Evolutionary conservation across 2,113 vertebrate genomes (phyloP).

Genomic region (Pyxicephalus adspersus): DNA sequence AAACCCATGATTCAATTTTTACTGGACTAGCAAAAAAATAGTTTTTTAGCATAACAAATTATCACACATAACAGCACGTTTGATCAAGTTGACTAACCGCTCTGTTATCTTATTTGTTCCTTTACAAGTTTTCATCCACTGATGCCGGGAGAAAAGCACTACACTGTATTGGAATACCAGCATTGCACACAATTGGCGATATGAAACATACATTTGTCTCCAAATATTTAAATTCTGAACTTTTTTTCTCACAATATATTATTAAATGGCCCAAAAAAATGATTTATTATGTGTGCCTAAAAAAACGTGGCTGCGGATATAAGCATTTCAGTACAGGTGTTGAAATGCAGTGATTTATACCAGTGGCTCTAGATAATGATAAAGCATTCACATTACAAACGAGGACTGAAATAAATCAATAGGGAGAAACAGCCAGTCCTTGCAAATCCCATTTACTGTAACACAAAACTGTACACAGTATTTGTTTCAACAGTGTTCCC

Average conservation of each 20-base stretch:
- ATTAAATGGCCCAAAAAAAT: constrained; percentile 1
- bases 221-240: neutral
- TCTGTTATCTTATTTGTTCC: too few relatives aligned
- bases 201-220: neutral
- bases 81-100: too few relatives aligned
- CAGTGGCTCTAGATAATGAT: neutral
- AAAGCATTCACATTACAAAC: constrained; percentile 7
- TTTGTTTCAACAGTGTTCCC: neutral
- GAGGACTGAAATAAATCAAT: constrained; percentile 34
- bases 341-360: constrained; percentile 13
- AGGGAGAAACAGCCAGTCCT: neutral
- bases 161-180: too few relatives aligned
- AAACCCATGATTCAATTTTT: too few relatives aligned
- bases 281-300: constrained; percentile 4
- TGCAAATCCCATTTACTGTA: neutral
- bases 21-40: too few relatives aligned
- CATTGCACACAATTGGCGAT: too few relatives aligned
- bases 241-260: neutral
- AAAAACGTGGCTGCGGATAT: neutral
- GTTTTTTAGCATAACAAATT: too few relatives aligned
- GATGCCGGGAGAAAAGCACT: too few relatives aligned
- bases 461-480: neutral
- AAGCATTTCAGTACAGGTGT: constrained; percentile 15
- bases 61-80: too few relatives aligned
- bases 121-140: too few relatives aligned